These are phyloP conservation scores for Syngnathus typhle DNA, from an alignment of 2,113 vertebrate species.

Conservation along the genomic window DNA sequence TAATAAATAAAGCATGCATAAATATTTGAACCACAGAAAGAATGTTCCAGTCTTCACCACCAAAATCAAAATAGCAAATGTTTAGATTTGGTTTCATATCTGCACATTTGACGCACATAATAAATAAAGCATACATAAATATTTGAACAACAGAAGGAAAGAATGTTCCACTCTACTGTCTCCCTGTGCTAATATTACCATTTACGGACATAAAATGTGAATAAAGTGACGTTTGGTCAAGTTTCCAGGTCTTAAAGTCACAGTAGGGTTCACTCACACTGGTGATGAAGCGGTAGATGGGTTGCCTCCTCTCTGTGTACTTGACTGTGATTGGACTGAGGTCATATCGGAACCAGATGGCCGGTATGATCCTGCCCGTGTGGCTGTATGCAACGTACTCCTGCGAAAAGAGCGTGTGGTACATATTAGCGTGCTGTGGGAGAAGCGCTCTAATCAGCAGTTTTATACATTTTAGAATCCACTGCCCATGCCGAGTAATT, in stretches of 20 bases:
- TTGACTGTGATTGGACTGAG: conserved; percentile 98
- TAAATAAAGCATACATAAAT: not conserved
- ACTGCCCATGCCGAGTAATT: not conserved
- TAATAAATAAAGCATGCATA: not conserved
- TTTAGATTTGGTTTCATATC: not conserved
- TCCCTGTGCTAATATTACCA: not conserved
- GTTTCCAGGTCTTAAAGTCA: not conserved
- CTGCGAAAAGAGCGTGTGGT: conserved; percentile 51
- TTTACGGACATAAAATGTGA: not conserved
- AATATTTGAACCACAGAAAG: not conserved
- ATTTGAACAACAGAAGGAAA: not conserved
- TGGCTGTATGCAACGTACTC: conserved; percentile 98
- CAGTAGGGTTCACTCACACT: conserved; percentile 76
- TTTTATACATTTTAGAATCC: not conserved
- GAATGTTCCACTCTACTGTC: not conserved
- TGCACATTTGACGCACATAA: not conserved
- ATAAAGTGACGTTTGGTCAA: not conserved
- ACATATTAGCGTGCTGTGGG: not conserved
- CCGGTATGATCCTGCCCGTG: conserved; percentile 94
- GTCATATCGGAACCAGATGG: conserved; percentile 98
- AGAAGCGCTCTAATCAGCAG: not conserved
- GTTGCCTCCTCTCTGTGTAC: conserved; percentile 93
- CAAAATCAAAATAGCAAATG: not conserved
- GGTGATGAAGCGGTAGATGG: conserved; percentile 95
- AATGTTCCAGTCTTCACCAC: not conserved